Conservation (phyloP, 2,797 vertebrate genomes). For the Schizopygopsis malacanthus region DNA sequence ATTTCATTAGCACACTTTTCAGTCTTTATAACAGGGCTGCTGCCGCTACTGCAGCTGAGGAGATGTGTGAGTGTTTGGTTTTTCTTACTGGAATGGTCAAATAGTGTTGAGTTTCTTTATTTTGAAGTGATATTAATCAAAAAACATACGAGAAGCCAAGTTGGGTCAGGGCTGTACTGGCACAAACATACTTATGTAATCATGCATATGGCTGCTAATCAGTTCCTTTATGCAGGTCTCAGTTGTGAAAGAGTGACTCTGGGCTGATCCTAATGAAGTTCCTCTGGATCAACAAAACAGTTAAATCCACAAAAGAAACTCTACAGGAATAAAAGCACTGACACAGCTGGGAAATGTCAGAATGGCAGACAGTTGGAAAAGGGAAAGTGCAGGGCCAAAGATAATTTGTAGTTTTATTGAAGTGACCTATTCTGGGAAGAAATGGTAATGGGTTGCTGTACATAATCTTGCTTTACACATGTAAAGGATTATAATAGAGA, state of each 20-base stretch:
- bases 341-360: conserved; percentile 27
- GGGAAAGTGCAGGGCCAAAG: neutral
- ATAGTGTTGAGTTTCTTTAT: conserved; percentile 41
- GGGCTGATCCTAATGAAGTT: conserved; percentile 22
- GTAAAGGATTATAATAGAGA: conserved; percentile 20
- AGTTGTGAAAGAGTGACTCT: conserved; percentile 32
- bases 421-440: conserved; percentile 9
- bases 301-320: conserved; percentile 9
- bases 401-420: conserved; percentile 4
- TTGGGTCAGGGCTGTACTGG: conserved; percentile 26
- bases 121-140: conserved; percentile 45
- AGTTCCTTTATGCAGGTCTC: conserved; percentile 12
- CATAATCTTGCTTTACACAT: conserved; percentile 14
- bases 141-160: conserved; percentile 20
- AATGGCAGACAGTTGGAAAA: conserved; percentile 20
- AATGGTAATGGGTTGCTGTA: neutral
- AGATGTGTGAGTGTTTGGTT: conserved; percentile 24
- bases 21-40: neutral
- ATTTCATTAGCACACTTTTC: neutral
- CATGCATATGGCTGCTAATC: conserved; percentile 5
- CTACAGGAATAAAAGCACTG: conserved; percentile 13
- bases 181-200: conserved; percentile 24
- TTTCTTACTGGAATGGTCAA: conserved; percentile 37
- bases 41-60: conserved; percentile 10
- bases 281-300: conserved; percentile 26